Base-by-base conservation (phyloP, 2,888 invertebrate species). In the Lasioglossum lativentre region DNA sequence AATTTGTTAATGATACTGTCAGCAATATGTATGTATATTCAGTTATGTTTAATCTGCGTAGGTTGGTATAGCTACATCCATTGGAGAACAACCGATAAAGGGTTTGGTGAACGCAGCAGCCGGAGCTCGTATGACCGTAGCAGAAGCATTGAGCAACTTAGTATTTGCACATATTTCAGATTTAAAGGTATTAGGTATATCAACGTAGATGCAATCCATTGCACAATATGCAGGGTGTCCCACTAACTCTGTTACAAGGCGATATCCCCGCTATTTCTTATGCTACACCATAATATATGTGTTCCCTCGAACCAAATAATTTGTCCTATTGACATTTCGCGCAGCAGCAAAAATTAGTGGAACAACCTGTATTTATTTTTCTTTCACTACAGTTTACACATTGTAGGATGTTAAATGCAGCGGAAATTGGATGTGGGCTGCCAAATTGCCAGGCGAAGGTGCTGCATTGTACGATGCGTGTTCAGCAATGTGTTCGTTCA, bases 341-440 rank as follows among this genome's bases (percentile, higher is more conserved):
- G 3, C 10, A 52, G 8, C 23, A 52, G 8, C n/a, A 52, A 52
- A n/a, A 23, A 10, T 52, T 52, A 52, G n/a, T n/a, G n/a, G 52
- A 23, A n/a, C 52, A 52, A 2, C 23, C 52, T n/a, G 23, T 23
- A 52, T 59, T 59, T 30, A 16, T 63, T 5, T 30, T 59, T 1
- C 10, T 23, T 66, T 19, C 34, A 38, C 38, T 34, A 14, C 2
- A 12, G 19, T 14, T 52, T 27, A 40, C 23, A 75, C n/a, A 4
- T 45, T 88, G 38, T 27, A 97, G 95, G 99, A 99, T 95, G 97
- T 99, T 1, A 99, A 99, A 95, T 99, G 99, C 95, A 99, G 99
- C 66, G 99, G 98, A n/a, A 99, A 99, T 95, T 99, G 99, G 99
- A 99, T 99, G 99, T 99, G 99, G 99, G 97, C 99, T 0, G 99